phyloP scores from a whole-genome alignment of 2,888 invertebrate genomes.

The Xestia ashworthii region DNA sequence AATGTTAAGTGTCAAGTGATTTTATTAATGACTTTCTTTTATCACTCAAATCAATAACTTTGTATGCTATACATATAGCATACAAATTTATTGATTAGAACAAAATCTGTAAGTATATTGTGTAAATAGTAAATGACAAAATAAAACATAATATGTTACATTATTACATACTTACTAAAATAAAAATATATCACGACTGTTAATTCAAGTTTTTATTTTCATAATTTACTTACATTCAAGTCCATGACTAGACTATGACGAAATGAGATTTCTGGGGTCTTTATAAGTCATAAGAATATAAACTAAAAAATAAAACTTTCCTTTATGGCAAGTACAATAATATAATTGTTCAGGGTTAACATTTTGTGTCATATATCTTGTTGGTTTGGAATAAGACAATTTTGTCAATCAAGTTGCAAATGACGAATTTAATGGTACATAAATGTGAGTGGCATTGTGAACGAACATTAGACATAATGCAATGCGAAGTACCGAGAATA shows the following conservation, averaged over 20 bases:
- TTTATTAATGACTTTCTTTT: conserved; percentile 19
- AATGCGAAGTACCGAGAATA: conserved; percentile 13
- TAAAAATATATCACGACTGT: conserved; percentile 66
- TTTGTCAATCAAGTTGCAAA: conserved; percentile 35
- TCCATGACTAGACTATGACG: conserved; percentile 78
- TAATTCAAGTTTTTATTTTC: conserved; percentile 73
- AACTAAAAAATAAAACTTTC: conserved; percentile 70
- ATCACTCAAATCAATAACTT: conserved; percentile 34
- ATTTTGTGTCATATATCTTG: conserved; percentile 57
- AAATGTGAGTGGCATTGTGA: conserved; percentile 12
- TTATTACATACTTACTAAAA: conserved; percentile 41
- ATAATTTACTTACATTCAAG: conserved; percentile 75
- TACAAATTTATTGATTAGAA: too few relatives aligned
- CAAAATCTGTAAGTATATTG: conserved; percentile 17
- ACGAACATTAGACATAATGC: not conserved
- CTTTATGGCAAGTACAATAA: conserved; percentile 76
- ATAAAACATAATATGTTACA: conserved; percentile 3
- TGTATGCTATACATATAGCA: not conserved
- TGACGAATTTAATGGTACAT: not conserved
- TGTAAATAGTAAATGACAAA: conserved; percentile 30
- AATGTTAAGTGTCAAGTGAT: conserved; percentile 15
- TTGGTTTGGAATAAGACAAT: conserved; percentile 31
- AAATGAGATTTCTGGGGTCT: conserved; percentile 71
- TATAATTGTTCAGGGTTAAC: conserved; percentile 70
- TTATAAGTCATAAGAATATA: conserved; percentile 52